Evolutionary conservation across 1,140 invertebrate species (phyloP), one percentile per base, ranked within the genome.

Genomic region (Antheraea mylitta): DNA sequence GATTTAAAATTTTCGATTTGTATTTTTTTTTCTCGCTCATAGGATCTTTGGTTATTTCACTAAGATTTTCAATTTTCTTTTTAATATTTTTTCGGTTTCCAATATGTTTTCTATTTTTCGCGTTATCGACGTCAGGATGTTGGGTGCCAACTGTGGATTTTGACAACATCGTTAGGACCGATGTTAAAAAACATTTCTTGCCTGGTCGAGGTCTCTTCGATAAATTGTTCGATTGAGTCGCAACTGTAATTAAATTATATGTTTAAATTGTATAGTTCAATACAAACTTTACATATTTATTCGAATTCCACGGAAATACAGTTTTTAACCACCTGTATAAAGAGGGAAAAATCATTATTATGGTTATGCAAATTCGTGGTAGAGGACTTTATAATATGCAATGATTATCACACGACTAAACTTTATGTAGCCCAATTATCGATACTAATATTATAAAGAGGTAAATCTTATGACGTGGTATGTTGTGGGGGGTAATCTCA

Each of bases 131-230:
- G 16, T 80, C 11, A 5, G 82, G 81, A 16, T 72, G 77, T 69
- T 86, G 84, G 0, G 85, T 85, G 10, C 76, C 77, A 0, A 78
- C 73, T n/a, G 82, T 83, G 4, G 80, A 81, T 79, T 86, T 83
- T 0, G 83, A 80, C 3, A 87, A 68, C 3, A 82, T 83, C 16
- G 64, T 79, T 0, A 85, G 72, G 0, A 82, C 82, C 3, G 82
- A 83, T 0, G 78, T 64, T 19, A 87, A 16, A 61, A 86, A 85
- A 13, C 71, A 73, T 22, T 80, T 82, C 48, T 73, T 76, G 0
- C 73, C 76, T 0, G 75, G 72, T 37, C 78, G 72, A 30, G 78
- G 79, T 58, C 72, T 68, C 0, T 74, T 79, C 11, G 62, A 61
- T 10, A 38, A 73, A 0, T 58, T 70, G 58, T 66, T 60, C 18